Percentiles rank a stretch among this genome's conserved stretches.
These are phyloP conservation scores for Leucoma salicis DNA, from an alignment of 2,888 invertebrate genomes.

Conservation along the genomic window DNA sequence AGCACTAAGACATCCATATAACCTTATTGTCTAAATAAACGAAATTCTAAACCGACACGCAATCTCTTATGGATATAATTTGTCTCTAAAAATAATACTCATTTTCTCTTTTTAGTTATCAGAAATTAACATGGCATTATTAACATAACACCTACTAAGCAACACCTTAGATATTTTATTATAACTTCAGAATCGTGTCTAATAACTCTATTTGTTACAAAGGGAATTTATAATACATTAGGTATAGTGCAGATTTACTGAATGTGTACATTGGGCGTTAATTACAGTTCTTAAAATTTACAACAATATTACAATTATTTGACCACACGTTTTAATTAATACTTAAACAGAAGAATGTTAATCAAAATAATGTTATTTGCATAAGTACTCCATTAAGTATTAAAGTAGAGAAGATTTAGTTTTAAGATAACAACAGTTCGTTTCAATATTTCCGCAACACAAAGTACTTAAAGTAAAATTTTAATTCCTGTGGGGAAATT, in stretches of 20 bases:
- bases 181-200: slow-evolving; percentile 56
- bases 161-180: slow-evolving; percentile 29
- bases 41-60: slow-evolving; percentile 78
- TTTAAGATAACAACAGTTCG: no score
- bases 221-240: slow-evolving; percentile 66
- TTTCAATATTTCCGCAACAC: no score
- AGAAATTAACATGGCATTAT: slow-evolving; percentile 71
- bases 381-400: slow-evolving; percentile 36
- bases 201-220: slow-evolving; percentile 63
- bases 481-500: no score
- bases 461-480: no score
- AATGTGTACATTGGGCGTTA: slow-evolving; percentile 70
- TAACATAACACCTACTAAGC: slow-evolving; percentile 73
- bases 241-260: slow-evolving; percentile 66
- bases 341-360: slow-evolving; percentile 35
- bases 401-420: no score
- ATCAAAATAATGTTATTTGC: slow-evolving; percentile 32
- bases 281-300: slow-evolving; percentile 63
- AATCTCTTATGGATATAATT: slow-evolving; percentile 79
- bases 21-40: slow-evolving; percentile 82
- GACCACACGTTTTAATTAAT: slow-evolving; percentile 37
- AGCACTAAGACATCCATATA: slow-evolving; percentile 83
- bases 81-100: slow-evolving; percentile 81
- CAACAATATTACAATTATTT: slow-evolving; percentile 47
- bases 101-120: slow-evolving; percentile 62